Base-by-base conservation (phyloP, 2,113 vertebrate species). In the Perccottus glenii region DNA sequence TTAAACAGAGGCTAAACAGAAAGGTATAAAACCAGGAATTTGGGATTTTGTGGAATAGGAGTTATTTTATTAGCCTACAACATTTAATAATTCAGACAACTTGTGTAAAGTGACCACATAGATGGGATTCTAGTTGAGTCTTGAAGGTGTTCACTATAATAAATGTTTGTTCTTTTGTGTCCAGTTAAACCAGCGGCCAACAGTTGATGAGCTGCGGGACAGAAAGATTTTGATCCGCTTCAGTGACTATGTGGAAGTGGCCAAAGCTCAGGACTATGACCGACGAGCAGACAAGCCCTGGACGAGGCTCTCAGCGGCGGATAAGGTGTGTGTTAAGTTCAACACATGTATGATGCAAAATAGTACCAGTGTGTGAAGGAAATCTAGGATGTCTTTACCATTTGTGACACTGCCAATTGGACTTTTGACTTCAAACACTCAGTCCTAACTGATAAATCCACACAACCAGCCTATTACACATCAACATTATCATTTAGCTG, bases 211-310 rank as follows among this genome's bases (percentile, higher is more conserved):
- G 80, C 90, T 99, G 33, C 92, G 98, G 74, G 97, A 99, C 90
- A 94, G 96, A 80, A 99, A 99, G 91, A 99, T 99, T 81, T 93
- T 99, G 85, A 99, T 99, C 79, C 95, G 97, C 63, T 99, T 99
- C 92, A 99, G 97, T 27, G 98, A 99, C 81, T 99, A 99, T 0
- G 98, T 99, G 82, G 98, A 99, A 86, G 98, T 99, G 88, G 97
- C 98, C 16, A 98, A 97, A 93, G 98, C 98, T 77, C 98, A 99
- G 94, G 98, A 99, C 93, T 99, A 99, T 0, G 98, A 99, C 93
- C 89, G 98, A 70, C 92, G 98, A 83, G 97, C 98, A 1, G 98
- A 99, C 89, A 99, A 99, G 77, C 98, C 98, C 3, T 99, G 97
- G 98, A 99, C 98, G 0, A 88, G 98, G 50, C 93, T 99, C 72